A percentile compares a stretch with the other conserved stretches of the same genome.
These are phyloP conservation scores for Cerceris rybyensis DNA, from an alignment of 2,888 invertebrate genomes.

Conservation along the genomic window DNA sequence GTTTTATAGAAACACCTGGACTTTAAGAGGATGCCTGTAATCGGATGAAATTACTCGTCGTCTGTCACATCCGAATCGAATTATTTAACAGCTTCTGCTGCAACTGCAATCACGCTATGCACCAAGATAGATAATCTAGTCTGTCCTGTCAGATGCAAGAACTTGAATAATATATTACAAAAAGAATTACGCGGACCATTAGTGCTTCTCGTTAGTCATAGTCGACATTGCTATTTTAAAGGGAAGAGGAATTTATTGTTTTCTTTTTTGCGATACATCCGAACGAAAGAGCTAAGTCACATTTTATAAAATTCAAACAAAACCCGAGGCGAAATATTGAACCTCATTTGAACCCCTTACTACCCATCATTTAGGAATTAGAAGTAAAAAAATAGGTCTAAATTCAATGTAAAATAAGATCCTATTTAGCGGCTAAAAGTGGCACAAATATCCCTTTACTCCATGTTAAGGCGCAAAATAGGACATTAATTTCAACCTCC, in stretches of 20 bases:
- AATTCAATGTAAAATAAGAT: too few relatives aligned
- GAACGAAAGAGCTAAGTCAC: too few relatives aligned
- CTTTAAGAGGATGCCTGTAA: conserved; percentile 5
- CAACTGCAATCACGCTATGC: conserved; percentile 5
- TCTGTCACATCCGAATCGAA: conserved; percentile 18
- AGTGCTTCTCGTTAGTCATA: neutral
- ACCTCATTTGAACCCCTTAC: too few relatives aligned
- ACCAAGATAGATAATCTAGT: neutral
- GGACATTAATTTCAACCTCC: too few relatives aligned
- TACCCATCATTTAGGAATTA: too few relatives aligned
- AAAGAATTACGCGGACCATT: neutral
- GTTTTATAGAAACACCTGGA: neutral
- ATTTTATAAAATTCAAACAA: too few relatives aligned
- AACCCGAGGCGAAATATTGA: too few relatives aligned
- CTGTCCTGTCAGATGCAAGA: neutral
- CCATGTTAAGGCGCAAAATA: too few relatives aligned
- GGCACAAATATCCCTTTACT: too few relatives aligned
- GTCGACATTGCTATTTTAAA: neutral
- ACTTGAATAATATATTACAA: neutral
- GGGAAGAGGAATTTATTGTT: neutral
- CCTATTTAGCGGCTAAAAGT: too few relatives aligned
- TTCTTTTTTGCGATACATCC: too few relatives aligned
- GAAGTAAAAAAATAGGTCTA: too few relatives aligned
- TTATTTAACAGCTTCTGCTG: conserved; percentile 14
- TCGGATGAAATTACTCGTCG: conserved; percentile 18